Percentiles rank a stretch among this genome's conserved stretches.
Evolutionary conservation across 2,888 invertebrate species (phyloP).

Genomic region (Plebejus anna): DNA sequence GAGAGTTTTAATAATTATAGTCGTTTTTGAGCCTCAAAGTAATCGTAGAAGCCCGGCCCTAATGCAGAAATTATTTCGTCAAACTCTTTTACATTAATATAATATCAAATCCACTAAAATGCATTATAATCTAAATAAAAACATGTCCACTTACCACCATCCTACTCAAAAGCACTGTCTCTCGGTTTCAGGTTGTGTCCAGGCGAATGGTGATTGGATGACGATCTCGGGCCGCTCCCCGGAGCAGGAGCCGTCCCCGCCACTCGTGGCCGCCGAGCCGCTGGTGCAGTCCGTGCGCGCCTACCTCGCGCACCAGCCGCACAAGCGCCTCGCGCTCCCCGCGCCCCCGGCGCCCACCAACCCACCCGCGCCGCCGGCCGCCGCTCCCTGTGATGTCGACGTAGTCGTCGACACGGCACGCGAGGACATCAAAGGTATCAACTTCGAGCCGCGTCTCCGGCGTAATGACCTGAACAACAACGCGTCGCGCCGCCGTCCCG

Average conservation of each 20-base stretch:
- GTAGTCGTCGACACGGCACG: slow-evolving; percentile 64
- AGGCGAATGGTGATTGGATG: slow-evolving; percentile 77
- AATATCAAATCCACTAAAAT: no score
- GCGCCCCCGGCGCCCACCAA: slow-evolving; percentile 43
- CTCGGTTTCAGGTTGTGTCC: slow-evolving; percentile 67
- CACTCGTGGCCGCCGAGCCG: slow-evolving; percentile 69
- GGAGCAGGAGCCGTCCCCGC: slow-evolving; percentile 65
- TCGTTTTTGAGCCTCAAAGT: no score
- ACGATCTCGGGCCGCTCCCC: slow-evolving; percentile 71
- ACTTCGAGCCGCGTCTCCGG: slow-evolving; percentile 67
- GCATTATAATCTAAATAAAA: neutral
- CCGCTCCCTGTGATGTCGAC: slow-evolving; percentile 62
- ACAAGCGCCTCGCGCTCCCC: slow-evolving; percentile 57
- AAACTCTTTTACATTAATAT: neutral
- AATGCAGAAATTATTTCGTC: neutral
- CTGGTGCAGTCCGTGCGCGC: slow-evolving; percentile 72
- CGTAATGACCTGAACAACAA: slow-evolving; percentile 78
- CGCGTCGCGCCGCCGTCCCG: slow-evolving; percentile 53
- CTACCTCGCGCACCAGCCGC: slow-evolving; percentile 68
- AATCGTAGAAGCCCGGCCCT: no score
- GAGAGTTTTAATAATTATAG: no score
- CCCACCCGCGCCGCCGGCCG: slow-evolving; percentile 42
- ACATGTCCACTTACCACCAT: slow-evolving; percentile 2
- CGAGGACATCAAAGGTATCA: slow-evolving; percentile 71
- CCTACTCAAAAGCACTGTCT: neutral